Evolutionary conservation across 2,113 vertebrate genomes (phyloP).

Genomic region (Malurus alboscapulatus): DNA sequence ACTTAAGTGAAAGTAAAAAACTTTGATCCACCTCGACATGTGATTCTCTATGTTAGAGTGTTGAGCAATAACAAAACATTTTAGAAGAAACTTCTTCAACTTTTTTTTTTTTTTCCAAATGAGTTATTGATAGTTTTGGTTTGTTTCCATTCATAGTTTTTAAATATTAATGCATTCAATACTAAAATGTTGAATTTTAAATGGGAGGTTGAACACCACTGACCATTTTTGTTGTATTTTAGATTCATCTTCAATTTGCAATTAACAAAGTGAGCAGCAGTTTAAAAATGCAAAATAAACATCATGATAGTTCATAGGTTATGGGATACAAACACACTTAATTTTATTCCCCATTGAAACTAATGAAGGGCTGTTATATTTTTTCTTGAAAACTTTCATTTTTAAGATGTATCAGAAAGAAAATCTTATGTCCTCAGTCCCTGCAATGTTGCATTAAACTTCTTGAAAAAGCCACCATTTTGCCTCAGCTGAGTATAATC

Average conservation of each 20-base stretch:
- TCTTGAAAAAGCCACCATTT: neutral
- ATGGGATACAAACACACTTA: neutral
- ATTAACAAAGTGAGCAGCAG: neutral
- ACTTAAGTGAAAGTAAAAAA: neutral
- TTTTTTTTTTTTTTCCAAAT: neutral
- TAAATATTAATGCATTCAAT: neutral
- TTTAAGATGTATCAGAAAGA: neutral
- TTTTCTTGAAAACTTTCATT: neutral
- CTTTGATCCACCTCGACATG: accelerated
- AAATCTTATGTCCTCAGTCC: neutral
- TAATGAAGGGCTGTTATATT: neutral
- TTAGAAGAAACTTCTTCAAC: neutral
- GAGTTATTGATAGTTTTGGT: neutral
- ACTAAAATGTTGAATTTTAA: neutral
- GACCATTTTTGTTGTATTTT: neutral
- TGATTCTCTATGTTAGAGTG: neutral
- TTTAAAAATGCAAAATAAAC: neutral
- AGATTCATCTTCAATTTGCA: neutral
- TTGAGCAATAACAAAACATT: neutral
- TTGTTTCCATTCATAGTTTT: neutral
- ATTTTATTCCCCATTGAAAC: neutral
- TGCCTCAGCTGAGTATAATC: constrained; percentile 2
- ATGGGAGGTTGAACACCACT: neutral
- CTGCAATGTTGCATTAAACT: neutral
- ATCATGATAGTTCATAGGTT: neutral